Evolutionary conservation across 2,797 vertebrate genomes (phyloP).

Genomic region (Rhynchonycteris naso): DNA sequence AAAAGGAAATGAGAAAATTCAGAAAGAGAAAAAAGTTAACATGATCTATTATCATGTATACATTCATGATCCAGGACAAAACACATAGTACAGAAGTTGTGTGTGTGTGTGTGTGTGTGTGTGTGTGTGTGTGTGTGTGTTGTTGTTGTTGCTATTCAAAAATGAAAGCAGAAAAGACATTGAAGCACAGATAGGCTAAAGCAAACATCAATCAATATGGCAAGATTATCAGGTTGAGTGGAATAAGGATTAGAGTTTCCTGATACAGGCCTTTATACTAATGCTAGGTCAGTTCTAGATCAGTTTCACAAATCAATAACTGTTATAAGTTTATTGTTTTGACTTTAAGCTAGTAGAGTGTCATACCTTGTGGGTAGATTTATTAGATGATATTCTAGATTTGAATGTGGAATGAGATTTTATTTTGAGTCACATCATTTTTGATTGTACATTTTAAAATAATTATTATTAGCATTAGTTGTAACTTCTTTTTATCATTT

Average conservation of each 20-base stretch:
- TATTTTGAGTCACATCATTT: not conserved
- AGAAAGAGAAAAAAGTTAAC: not conserved
- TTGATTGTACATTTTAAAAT: not conserved
- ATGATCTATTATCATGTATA: not conserved
- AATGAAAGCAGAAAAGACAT: not conserved
- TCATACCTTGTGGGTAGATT: not conserved
- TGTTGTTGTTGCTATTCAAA: not conserved
- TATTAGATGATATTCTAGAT: not conserved
- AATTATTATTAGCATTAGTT: constrained; percentile 1
- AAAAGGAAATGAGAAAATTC: not conserved
- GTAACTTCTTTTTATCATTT: not conserved
- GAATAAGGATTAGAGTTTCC: not conserved
- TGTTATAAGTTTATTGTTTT: constrained; percentile 5
- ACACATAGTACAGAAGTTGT: not conserved
- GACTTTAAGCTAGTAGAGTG: not conserved
- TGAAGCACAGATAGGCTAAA: not conserved
- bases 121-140: not conserved
- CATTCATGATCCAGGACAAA: not conserved
- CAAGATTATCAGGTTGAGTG: not conserved
- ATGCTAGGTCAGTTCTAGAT: not conserved
- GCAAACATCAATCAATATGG: not conserved
- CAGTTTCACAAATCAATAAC: not conserved
- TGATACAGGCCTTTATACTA: not conserved
- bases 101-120: not conserved
- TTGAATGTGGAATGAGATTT: not conserved